A percentile compares a stretch with the other conserved stretches of the same genome.
Conservation (phyloP, 2,888 invertebrate species). For the Fissipunctia ypsillon region DNA sequence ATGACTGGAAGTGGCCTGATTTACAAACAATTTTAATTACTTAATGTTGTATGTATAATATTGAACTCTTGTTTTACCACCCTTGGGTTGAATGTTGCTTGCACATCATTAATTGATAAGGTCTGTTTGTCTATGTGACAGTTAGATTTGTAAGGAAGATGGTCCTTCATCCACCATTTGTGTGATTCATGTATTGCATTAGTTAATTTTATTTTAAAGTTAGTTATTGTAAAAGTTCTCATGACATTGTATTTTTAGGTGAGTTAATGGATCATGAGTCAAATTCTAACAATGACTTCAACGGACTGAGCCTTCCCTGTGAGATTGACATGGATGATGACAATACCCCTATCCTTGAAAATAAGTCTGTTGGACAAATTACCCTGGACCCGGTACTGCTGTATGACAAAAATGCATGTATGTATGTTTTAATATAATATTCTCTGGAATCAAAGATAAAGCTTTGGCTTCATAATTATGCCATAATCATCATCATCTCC, state of each 20-base stretch:
- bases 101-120: too few relatives aligned
- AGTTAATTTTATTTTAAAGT: neutral
- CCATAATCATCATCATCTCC: too few relatives aligned
- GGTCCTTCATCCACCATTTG: neutral
- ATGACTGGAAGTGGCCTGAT: neutral
- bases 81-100: too few relatives aligned
- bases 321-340: constrained; percentile 16
- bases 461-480: too few relatives aligned
- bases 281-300: neutral
- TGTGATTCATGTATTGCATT: neutral
- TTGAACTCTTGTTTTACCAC: neutral
- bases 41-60: neutral
- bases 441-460: too few relatives aligned
- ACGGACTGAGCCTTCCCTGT: constrained; percentile 10
- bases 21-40: neutral
- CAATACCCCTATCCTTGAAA: constrained; percentile 10
- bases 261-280: neutral
- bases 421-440: constrained; percentile 5
- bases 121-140: neutral
- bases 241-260: neutral
- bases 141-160: neutral
- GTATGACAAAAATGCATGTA: neutral
- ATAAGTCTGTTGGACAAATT: constrained; percentile 5
- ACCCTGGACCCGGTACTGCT: neutral
- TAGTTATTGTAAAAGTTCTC: neutral